Conservation (phyloP, 2,113 vertebrate species). For the Erpornis zantholeuca region DNA sequence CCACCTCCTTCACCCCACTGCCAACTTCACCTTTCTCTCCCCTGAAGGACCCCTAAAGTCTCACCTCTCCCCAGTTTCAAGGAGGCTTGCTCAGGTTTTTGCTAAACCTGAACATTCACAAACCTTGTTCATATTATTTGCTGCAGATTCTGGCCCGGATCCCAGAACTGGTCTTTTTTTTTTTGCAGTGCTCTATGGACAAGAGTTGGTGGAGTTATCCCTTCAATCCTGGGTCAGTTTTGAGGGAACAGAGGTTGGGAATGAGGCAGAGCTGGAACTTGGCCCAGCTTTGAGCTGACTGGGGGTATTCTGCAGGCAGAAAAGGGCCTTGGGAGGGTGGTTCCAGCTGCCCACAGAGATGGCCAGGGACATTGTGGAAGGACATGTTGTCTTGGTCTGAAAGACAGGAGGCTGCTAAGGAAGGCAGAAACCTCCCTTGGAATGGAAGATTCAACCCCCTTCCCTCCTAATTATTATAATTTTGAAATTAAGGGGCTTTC, state of each 20-base stretch:
- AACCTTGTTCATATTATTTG: not conserved
- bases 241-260: not conserved
- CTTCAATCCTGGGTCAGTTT: not conserved
- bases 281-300: not conserved
- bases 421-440: no score
- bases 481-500: no score
- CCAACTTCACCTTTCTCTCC: not conserved
- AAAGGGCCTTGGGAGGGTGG: not conserved
- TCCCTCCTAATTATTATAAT: no score
- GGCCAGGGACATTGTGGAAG: not conserved
- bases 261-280: not conserved
- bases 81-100: not conserved
- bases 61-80: not conserved
- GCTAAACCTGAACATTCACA: not conserved
- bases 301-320: not conserved
- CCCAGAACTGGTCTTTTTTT: not conserved
- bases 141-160: not conserved
- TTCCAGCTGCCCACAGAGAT: not conserved
- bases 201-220: not conserved
- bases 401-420: no score
- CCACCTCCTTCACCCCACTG: not conserved
- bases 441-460: no score
- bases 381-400: no score
- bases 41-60: not conserved
- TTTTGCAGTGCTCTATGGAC: not conserved